Percentiles rank a stretch among this genome's conserved stretches.
Evolutionary conservation across 2,888 invertebrate species (phyloP).

Genomic region (Metalampra italica): DNA sequence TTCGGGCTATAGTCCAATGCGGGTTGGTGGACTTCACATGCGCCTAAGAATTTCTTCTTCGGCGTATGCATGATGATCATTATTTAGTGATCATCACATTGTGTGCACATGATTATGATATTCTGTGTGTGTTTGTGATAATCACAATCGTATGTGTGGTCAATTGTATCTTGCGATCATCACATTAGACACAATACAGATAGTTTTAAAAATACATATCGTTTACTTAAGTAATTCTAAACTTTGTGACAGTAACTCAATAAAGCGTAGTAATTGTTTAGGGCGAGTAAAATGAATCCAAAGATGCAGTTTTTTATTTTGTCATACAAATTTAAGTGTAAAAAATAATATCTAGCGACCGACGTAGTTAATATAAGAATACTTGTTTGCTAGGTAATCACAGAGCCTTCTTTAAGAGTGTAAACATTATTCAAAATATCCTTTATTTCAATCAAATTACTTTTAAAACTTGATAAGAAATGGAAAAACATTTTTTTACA

Average conservation of each 20-base stretch:
- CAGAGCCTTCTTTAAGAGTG: conserved; percentile 42
- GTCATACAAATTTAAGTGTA: conserved; percentile 55
- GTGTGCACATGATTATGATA: too few relatives aligned
- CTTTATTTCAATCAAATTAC: too few relatives aligned
- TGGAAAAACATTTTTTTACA: too few relatives aligned
- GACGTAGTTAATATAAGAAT: conserved; percentile 32
- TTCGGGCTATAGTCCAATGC: too few relatives aligned
- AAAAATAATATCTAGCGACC: conserved; percentile 37
- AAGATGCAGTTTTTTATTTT: conserved; percentile 75
- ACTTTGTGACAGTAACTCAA: conserved; percentile 66
- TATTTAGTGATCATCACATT: too few relatives aligned
- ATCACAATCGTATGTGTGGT: neutral
- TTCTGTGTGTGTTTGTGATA: neutral
- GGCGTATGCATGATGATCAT: too few relatives aligned
- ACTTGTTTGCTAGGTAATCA: conserved; percentile 22
- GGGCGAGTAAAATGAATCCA: conserved; percentile 45
- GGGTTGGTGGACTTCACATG: too few relatives aligned
- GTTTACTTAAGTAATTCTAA: conserved; percentile 58
- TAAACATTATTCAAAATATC: neutral
- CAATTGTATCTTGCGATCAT: neutral
- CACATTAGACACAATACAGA: conserved; percentile 24
- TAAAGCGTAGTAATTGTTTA: conserved; percentile 44
- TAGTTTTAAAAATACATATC: conserved; percentile 67
- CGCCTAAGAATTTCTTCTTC: too few relatives aligned
- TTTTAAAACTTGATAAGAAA: too few relatives aligned